Evolutionary conservation across 1,140 invertebrate species (phyloP), one percentile per base, ranked within the genome.

Genomic region (Aradophagus sp.): DNA sequence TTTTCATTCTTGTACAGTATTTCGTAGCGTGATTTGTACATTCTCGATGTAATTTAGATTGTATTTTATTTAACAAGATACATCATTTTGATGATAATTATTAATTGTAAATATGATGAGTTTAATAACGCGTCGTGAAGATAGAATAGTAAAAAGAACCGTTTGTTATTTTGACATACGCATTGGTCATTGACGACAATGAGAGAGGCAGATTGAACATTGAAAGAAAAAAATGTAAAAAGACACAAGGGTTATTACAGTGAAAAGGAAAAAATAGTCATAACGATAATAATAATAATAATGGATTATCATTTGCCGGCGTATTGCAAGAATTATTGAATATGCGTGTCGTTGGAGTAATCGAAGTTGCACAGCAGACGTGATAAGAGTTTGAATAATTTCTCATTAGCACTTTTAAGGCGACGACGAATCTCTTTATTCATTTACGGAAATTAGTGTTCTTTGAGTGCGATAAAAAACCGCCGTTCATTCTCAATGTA

Each of bases 331-430:
- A 35, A 48, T 56, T 36, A 67, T 59, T 59, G 53, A 52, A 38
- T 58, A 67, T 67, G 53, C 63, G 63, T 53, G 63, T 56, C 36
- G 63, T 59, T 53, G 38, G 63, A 58, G 63, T 53, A 27, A 52
- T 67, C 63, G 53, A 59, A 59, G 50, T 50, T 56, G 48, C 36
- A 35, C 32, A 44, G 8, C 36, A 48, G 55, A 61, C 47, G 65
- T 59, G 63, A 68, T 68, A 59, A 68, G 55, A 61, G 45, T 68
- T 68, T 68, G 65, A 68, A 68, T 68, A 69, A 69, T 61, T 61
- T 69, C 42, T 69, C 48, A 69, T 69, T 69, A 69, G 65, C 65
- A 44, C 65, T 45, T 48, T 41, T 42, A 56, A 61, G 56, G 29
- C 35, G 48, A 48, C 50, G 47, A 17, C 47, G 56, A 69, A 69